A percentile compares a stretch with the other conserved stretches of the same genome.
phyloP scores from a whole-genome alignment of 2,797 vertebrate species.

The Channa striata region DNA sequence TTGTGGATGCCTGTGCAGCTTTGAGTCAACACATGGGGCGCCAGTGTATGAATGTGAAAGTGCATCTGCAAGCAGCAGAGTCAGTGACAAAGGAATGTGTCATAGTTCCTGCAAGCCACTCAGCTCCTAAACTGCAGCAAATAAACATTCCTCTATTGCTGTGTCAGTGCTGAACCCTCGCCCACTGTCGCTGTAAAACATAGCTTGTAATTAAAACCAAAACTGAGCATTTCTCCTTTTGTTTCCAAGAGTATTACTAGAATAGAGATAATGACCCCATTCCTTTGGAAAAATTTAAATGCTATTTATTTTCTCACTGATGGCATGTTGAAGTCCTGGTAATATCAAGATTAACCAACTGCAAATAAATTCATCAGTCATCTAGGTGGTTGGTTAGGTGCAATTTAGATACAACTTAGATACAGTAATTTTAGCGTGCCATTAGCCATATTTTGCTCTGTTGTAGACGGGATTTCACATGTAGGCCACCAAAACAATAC shows the following conservation, averaged over 20 bases:
- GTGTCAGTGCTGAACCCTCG: constrained; percentile 84
- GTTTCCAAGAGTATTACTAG: constrained; percentile 61
- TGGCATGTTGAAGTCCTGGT: constrained; percentile 24
- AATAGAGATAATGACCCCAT: constrained; percentile 64
- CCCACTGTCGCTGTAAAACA: constrained; percentile 84
- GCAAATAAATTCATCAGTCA: constrained; percentile 7
- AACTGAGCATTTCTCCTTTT: constrained; percentile 71
- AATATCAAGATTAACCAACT: constrained; percentile 22
- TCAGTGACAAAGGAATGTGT: constrained; percentile 85
- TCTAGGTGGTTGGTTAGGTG: constrained; percentile 27
- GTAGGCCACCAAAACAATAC: constrained; percentile 2
- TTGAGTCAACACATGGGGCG: constrained; percentile 41
- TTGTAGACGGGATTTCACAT: constrained; percentile 19
- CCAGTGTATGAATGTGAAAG: constrained; percentile 45
- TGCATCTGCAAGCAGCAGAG: constrained; percentile 60
- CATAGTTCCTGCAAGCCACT: constrained; percentile 84
- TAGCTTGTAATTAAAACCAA: constrained; percentile 86
- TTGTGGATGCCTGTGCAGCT: constrained; percentile 39
- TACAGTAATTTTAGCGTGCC: no score
- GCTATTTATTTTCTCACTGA: constrained; percentile 31
- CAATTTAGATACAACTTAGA: constrained; percentile 17
- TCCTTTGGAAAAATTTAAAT: constrained; percentile 26
- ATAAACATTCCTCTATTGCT: constrained; percentile 87
- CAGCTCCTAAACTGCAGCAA: constrained; percentile 84
- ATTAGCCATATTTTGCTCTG: background rate